Percentiles rank a stretch among this genome's conserved stretches.
phyloP scores from a whole-genome alignment of 2,113 vertebrate genomes.

The Microtus pennsylvanicus region DNA sequence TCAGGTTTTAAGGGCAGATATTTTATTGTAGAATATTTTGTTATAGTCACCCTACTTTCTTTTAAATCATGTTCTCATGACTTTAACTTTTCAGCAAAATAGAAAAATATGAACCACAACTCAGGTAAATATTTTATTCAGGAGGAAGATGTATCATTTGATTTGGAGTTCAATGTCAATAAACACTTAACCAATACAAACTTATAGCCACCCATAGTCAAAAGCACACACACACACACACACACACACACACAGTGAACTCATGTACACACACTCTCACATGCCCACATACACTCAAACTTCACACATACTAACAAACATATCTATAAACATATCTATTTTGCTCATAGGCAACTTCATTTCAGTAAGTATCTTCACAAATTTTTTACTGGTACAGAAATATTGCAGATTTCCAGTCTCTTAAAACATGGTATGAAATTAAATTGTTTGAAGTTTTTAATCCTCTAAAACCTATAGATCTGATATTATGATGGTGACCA shows the following conservation, averaged over 20 bases:
- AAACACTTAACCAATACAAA: neutral
- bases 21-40: neutral
- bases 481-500: neutral
- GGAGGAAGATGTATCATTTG: neutral
- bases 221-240: too few species aligned
- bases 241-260: neutral
- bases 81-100: neutral
- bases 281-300: neutral
- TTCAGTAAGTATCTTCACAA: neutral
- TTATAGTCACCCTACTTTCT: constrained; percentile 12
- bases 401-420: neutral
- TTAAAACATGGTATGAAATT: neutral
- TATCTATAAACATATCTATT: neutral
- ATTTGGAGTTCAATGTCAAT: neutral
- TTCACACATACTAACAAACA: neutral
- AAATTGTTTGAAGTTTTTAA: neutral
- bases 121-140: neutral
- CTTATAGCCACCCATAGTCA: neutral
- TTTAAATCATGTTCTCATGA: neutral
- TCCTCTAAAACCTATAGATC: neutral
- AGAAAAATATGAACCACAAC: neutral
- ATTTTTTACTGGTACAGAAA: neutral
- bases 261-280: neutral
- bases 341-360: neutral
- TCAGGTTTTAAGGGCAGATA: neutral